A percentile compares a stretch with the other conserved stretches of the same genome.
phyloP scores from a whole-genome alignment of 2,888 invertebrate genomes.

The Epinotia brunnichana region DNA sequence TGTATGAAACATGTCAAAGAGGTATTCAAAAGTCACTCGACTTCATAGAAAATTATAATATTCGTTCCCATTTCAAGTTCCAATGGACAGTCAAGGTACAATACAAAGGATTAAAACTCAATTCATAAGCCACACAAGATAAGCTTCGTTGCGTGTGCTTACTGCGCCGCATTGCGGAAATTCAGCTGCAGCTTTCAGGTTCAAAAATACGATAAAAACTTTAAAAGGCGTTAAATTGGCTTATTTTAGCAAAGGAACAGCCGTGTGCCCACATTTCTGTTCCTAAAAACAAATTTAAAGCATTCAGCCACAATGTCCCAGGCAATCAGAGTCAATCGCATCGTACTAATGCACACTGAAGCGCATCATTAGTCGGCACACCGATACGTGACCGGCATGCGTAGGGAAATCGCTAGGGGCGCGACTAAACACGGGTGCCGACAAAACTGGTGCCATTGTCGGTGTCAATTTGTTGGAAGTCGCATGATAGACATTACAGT shows the following conservation, averaged over 20 bases:
- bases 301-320: constrained; percentile 6
- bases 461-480: not conserved
- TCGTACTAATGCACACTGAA: constrained; percentile 39
- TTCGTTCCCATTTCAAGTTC: too few species aligned
- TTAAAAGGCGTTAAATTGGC: not conserved
- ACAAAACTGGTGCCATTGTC: not conserved
- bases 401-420: constrained; percentile 35
- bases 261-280: not conserved
- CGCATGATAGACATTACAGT: not conserved
- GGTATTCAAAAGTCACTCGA: too few species aligned
- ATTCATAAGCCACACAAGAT: too few species aligned
- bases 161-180: too few species aligned
- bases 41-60: too few species aligned
- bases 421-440: not conserved
- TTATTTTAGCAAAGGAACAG: not conserved
- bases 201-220: too few species aligned
- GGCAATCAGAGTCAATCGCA: constrained; percentile 31
- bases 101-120: too few species aligned
- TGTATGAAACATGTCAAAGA: too few species aligned
- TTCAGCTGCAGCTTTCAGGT: too few species aligned
- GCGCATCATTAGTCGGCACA: constrained; percentile 40
- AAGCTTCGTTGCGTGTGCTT: too few species aligned
- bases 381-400: constrained; percentile 36
- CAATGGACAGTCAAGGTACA: too few species aligned
- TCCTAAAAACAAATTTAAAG: not conserved